Evolutionary conservation across 2,113 vertebrate species (phyloP).

Genomic region (Nycticorax nycticorax): DNA sequence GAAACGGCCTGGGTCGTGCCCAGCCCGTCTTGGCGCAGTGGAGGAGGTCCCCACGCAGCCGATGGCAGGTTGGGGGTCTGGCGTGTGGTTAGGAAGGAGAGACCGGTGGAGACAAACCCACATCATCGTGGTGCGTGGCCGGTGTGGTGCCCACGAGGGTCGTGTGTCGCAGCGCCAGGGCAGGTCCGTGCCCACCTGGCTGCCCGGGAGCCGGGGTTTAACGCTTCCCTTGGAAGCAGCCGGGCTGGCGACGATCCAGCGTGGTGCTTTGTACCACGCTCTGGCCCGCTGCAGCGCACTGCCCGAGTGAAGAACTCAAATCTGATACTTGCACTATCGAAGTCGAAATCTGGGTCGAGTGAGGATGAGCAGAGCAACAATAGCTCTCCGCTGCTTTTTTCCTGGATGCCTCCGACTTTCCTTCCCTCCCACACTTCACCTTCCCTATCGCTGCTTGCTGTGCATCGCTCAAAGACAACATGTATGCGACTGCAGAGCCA

Average conservation of each 20-base stretch:
- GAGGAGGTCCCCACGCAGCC: background rate
- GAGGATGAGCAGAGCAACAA: background rate
- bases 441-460: background rate
- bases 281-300: accelerated
- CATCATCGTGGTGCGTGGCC: accelerated
- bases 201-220: background rate
- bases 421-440: background rate
- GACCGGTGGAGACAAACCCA: background rate
- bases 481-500: background rate
- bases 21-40: accelerated
- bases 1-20: accelerated
- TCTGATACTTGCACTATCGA: background rate
- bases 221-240: background rate
- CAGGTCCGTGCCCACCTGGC: background rate
- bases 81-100: background rate
- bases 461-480: background rate
- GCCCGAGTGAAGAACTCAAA: background rate
- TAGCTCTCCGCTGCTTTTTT: background rate
- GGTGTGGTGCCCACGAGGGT: background rate
- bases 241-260: accelerated
- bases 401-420: background rate
- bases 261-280: accelerated
- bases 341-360: accelerated
- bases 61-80: background rate
- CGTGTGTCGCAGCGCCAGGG: no score